Conservation (phyloP, 2,888 invertebrate genomes). For the Phengaris alcon region DNA sequence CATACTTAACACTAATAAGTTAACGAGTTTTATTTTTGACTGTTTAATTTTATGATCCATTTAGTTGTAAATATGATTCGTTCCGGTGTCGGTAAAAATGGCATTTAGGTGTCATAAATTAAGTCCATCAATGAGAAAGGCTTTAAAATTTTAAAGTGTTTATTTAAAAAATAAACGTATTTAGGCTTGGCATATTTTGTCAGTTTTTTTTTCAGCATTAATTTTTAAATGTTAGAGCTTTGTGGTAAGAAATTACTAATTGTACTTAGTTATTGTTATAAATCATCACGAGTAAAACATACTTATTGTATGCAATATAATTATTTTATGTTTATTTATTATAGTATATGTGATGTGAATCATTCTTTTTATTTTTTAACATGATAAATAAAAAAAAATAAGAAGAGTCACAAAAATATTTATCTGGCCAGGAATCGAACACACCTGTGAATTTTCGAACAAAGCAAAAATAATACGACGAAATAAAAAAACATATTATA, state of each 20-base stretch:
- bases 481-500: no score
- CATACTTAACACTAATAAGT: slow-evolving; percentile 40
- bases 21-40: slow-evolving; percentile 31
- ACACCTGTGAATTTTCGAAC: no score
- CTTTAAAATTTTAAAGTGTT: not conserved
- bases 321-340: no score
- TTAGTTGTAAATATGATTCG: slow-evolving; percentile 42
- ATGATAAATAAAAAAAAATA: no score
- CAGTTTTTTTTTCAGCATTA: not conserved
- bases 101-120: slow-evolving; percentile 14
- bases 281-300: no score
- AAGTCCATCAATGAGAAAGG: slow-evolving; percentile 15
- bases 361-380: no score
- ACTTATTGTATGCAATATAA: no score
- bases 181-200: not conserved
- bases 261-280: no score
- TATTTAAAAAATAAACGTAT: slow-evolving; percentile 11
- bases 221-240: not conserved
- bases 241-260: not conserved
- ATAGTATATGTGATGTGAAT: no score
- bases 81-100: slow-evolving; percentile 35
- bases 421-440: no score
- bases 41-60: slow-evolving; percentile 41
- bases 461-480: no score
- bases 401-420: no score